phyloP scores from a whole-genome alignment of 2,797 vertebrate species.

The Carapus acus region DNA sequence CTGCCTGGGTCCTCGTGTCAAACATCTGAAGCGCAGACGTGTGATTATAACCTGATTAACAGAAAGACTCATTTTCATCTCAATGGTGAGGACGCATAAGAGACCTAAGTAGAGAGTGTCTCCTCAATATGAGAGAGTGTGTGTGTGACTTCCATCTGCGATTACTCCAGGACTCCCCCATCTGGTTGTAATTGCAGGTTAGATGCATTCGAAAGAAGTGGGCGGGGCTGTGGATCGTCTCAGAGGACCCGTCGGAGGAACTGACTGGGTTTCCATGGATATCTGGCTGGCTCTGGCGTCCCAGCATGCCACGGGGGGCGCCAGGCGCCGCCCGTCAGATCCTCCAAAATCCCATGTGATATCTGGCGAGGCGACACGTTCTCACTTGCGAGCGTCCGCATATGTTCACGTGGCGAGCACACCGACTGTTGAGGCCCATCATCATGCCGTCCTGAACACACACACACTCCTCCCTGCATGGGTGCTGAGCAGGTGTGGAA shows the following conservation, averaged over 20 bases:
- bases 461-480: neutral
- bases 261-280: constrained; percentile 63
- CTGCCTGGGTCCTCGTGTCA: constrained; percentile 17
- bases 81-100: constrained; percentile 41
- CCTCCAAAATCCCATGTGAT: too few species aligned
- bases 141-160: constrained; percentile 8
- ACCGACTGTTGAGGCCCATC: constrained; percentile 14
- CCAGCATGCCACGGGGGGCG: constrained; percentile 52
- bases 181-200: constrained; percentile 63
- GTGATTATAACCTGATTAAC: constrained; percentile 45
- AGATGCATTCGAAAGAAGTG: constrained; percentile 36
- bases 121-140: constrained; percentile 25
- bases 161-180: constrained; percentile 19
- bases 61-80: constrained; percentile 59
- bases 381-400: constrained; percentile 34
- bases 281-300: constrained; percentile 60
- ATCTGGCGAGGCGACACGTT: too few species aligned
- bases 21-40: constrained; percentile 13
- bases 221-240: constrained; percentile 40
- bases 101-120: constrained; percentile 44
- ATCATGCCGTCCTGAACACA: constrained; percentile 13
- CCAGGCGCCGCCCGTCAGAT: too few species aligned
- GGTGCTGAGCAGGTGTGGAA: constrained; percentile 59
- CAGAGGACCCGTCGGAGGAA: constrained; percentile 59
- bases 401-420: constrained; percentile 42